A percentile compares a stretch with the other conserved stretches of the same genome.
Conservation (phyloP, 2,797 vertebrate species). For the Sardinella longiceps region DNA sequence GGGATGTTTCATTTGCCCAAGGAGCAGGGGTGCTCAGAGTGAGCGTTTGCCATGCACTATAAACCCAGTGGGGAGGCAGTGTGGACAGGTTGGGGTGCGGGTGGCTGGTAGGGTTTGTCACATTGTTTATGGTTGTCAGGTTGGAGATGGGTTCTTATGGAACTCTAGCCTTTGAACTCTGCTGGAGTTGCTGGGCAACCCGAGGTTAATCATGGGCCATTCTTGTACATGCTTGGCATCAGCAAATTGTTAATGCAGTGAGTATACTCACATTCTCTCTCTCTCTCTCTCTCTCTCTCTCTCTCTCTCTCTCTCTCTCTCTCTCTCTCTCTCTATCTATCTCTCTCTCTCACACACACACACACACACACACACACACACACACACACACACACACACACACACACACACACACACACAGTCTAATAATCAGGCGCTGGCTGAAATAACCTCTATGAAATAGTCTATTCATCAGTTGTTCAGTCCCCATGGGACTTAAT, state of each 20-base stretch:
- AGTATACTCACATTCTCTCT: background rate
- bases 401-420: background rate
- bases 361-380: background rate
- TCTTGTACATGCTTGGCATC: slow-evolving; percentile 1
- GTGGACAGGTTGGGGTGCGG: background rate
- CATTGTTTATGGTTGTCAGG: slow-evolving; percentile 22
- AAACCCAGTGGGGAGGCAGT: background rate
- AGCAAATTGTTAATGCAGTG: background rate
- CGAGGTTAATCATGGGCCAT: background rate
- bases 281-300: background rate
- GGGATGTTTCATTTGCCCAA: slow-evolving; percentile 11
- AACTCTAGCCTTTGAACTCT: slow-evolving; percentile 2
- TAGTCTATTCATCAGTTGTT: background rate
- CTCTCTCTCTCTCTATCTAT: background rate
- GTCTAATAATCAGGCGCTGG: background rate
- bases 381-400: background rate
- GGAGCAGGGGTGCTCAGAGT: background rate
- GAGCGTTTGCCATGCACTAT: background rate
- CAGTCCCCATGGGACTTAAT: background rate
- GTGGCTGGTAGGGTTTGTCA: background rate
- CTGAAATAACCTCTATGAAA: background rate
- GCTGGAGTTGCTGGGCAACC: slow-evolving; percentile 2
- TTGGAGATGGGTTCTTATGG: background rate
- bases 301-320: background rate
- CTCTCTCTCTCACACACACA: background rate